phyloP scores from a whole-genome alignment of 2,113 vertebrate genomes.

The Corythaixoides concolor region DNA sequence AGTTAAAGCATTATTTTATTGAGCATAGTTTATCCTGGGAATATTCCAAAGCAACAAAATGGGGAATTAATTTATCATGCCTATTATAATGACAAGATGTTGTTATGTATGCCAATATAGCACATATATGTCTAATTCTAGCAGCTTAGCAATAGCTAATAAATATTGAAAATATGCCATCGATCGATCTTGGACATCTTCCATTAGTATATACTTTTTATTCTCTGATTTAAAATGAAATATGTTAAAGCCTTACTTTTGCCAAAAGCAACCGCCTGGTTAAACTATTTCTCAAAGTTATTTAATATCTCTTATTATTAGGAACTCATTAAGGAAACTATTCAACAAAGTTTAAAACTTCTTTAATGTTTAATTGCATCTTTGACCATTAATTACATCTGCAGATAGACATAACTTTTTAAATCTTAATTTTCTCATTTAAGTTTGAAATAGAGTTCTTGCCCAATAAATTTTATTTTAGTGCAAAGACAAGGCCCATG shows the following conservation, averaged over 20 bases:
- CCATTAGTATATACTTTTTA: background rate
- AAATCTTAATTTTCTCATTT: slow-evolving; percentile 62
- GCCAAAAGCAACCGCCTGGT: slow-evolving; percentile 18
- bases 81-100: background rate
- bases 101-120: background rate
- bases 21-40: background rate
- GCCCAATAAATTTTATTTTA: slow-evolving; percentile 26
- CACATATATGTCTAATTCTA: background rate
- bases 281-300: slow-evolving; percentile 37
- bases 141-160: background rate
- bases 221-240: background rate
- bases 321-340: slow-evolving; percentile 39
- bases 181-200: background rate
- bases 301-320: slow-evolving; percentile 36
- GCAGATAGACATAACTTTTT: slow-evolving; percentile 32
- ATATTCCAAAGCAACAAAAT: background rate
- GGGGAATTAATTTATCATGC: background rate
- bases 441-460: slow-evolving; percentile 9
- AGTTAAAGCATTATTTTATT: background rate
- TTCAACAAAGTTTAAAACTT: slow-evolving; percentile 40
- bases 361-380: slow-evolving; percentile 57
- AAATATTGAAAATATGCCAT: background rate
- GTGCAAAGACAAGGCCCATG: background rate
- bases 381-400: slow-evolving; percentile 49
- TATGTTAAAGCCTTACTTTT: background rate